Percentiles rank a stretch among this genome's conserved stretches.
Evolutionary conservation across 2,113 vertebrate species (phyloP).

Genomic region (Zapornia atra): DNA sequence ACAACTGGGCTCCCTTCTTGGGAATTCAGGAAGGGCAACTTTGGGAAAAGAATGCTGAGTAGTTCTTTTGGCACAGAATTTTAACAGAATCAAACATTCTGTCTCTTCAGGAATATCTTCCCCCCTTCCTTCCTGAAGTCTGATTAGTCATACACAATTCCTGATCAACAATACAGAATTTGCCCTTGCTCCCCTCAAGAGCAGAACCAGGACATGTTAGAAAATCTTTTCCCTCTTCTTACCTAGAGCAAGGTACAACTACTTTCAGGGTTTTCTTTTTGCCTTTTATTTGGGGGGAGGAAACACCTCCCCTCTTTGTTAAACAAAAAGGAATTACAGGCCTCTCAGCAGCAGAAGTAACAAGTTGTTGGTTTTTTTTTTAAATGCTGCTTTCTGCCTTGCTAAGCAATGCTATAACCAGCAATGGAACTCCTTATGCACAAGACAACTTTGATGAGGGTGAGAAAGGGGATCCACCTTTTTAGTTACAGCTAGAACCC

Average conservation of each 20-base stretch:
- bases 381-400: neutral
- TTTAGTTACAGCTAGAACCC: constrained; percentile 63
- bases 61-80: constrained; percentile 61
- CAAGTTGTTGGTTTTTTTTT: neutral
- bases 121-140: neutral
- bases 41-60: neutral
- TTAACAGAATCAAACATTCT: neutral
- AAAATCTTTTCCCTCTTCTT: neutral
- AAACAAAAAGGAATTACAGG: neutral
- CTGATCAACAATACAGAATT: neutral
- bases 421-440: constrained; percentile 28
- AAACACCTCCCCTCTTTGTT: neutral
- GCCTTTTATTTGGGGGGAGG: neutral
- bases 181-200: neutral
- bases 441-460: neutral
- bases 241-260: neutral
- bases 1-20: neutral
- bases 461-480: constrained; percentile 17
- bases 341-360: constrained; percentile 8
- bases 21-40: neutral
- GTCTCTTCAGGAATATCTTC: neutral
- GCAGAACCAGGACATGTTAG: neutral
- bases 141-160: neutral
- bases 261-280: neutral
- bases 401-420: constrained; percentile 21